Percentiles rank a stretch among this genome's conserved stretches.
Conservation (phyloP, 92 coral and sea anemone species). For the Pocillopora grandis region DNA sequence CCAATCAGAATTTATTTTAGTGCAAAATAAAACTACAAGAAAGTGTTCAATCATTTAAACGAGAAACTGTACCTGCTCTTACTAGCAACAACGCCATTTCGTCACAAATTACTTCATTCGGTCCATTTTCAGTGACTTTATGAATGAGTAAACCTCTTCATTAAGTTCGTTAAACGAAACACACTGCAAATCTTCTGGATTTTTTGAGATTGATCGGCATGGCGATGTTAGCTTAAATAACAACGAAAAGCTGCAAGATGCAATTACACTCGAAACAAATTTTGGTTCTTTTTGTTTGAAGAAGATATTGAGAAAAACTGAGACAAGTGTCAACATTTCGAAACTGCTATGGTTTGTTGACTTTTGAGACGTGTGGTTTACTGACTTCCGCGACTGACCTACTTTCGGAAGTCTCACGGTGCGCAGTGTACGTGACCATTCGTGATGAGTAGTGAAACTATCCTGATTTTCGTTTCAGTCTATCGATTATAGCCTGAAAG, state of each 20-base stretch:
- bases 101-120: not conserved
- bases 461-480: no score
- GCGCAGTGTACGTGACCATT: no score
- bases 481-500: no score
- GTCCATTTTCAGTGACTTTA: not conserved
- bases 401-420: no score
- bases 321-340: no score
- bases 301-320: no score
- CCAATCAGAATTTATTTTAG: conserved; percentile 4
- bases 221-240: not conserved
- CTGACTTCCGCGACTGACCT: no score
- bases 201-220: conserved; percentile 13
- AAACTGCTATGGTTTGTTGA: no score
- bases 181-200: conserved; percentile 27
- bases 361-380: no score
- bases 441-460: no score
- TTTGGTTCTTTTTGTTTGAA: no score
- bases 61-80: conserved; percentile 35
- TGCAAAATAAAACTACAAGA: not conserved
- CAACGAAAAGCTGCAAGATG: conserved; percentile 4
- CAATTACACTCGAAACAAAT: not conserved
- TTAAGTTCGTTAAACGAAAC: conserved; percentile 23
- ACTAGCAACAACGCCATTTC: conserved; percentile 22
- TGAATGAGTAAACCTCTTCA: conserved; percentile 1
- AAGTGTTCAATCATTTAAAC: not conserved